A percentile compares a stretch with the other conserved stretches of the same genome.
Conservation (phyloP, 2,797 vertebrate species). For the Gymnocypris eckloni region DNA sequence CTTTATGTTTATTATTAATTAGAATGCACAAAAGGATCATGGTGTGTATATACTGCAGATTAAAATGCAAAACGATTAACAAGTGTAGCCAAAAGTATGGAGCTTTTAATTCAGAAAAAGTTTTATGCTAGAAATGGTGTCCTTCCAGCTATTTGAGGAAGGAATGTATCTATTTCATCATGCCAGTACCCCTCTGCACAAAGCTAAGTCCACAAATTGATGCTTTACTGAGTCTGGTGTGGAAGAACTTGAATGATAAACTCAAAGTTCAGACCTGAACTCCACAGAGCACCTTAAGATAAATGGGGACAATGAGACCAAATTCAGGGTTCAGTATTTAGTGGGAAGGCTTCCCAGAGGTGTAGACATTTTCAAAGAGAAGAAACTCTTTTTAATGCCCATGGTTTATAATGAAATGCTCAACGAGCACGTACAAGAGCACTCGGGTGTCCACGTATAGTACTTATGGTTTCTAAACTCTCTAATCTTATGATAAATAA, state of each 20-base stretch:
- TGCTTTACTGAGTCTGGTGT: not conserved
- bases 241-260: not conserved
- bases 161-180: not conserved
- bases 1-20: not conserved
- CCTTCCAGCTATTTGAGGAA: too few species aligned
- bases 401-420: not conserved
- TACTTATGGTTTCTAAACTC: not conserved
- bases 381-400: not conserved
- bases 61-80: too few species aligned
- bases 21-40: not conserved
- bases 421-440: not conserved
- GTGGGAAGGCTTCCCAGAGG: not conserved
- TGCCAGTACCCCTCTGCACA: not conserved
- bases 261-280: not conserved
- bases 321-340: not conserved
- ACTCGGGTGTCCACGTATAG: not conserved
- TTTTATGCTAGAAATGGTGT: not conserved
- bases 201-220: not conserved
- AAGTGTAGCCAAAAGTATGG: not conserved
- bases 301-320: not conserved
- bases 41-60: too few species aligned
- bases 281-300: not conserved
- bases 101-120: not conserved
- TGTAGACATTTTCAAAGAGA: not conserved
- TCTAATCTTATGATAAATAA: constrained; percentile 20